These are phyloP conservation scores for Pseudotriccus pelzelni DNA, from an alignment of 2,797 vertebrate genomes.

Conservation along the genomic window DNA sequence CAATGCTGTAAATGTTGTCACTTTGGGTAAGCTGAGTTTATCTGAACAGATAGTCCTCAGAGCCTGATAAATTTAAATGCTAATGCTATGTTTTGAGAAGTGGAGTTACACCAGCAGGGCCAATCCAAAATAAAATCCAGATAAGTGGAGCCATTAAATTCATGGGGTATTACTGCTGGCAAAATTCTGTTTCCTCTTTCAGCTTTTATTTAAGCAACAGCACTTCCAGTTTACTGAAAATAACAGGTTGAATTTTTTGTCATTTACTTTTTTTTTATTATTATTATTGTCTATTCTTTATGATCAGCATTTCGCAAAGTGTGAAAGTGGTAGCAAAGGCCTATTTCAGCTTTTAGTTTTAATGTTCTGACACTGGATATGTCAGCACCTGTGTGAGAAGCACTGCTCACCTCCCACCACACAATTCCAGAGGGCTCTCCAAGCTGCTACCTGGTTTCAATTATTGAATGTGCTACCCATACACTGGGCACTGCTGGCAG, in stretches of 20 bases:
- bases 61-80: conserved; percentile 9
- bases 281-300: background rate
- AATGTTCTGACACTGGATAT: background rate
- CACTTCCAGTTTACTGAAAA: background rate
- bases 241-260: background rate
- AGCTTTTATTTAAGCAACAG: background rate
- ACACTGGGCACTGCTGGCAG: background rate
- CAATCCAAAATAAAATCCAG: background rate
- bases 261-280: background rate
- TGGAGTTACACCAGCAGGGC: background rate
- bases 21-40: background rate
- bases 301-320: background rate
- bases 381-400: background rate
- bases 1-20: background rate
- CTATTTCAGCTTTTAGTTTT: background rate
- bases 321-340: background rate
- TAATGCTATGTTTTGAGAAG: background rate
- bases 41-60: background rate
- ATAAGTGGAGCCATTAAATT: background rate
- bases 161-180: background rate
- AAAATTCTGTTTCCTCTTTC: background rate
- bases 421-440: background rate
- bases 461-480: background rate
- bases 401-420: background rate
- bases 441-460: background rate